Conservation (phyloP, 2,113 vertebrate species). For the Loxodonta africana region DNA sequence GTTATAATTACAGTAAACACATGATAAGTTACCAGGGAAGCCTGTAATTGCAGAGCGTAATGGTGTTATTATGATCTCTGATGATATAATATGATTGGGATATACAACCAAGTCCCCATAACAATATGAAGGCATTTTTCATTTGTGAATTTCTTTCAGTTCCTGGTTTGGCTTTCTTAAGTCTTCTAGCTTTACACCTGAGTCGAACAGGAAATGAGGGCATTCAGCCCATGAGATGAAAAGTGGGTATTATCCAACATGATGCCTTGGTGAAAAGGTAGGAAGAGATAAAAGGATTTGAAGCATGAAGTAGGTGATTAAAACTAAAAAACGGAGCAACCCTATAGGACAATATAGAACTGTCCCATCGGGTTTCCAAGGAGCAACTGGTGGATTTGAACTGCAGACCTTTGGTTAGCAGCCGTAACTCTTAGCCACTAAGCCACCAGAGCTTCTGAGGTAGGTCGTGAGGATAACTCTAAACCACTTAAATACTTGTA, state of each 20-base stretch:
- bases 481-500: rapidly evolving
- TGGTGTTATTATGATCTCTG: slow-evolving; percentile 61
- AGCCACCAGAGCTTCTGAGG: too few species aligned
- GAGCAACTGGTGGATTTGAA: too few species aligned
- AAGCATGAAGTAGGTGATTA: neutral
- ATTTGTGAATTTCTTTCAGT: neutral
- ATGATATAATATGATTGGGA: slow-evolving; percentile 50
- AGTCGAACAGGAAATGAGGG: neutral
- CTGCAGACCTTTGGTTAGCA: too few species aligned
- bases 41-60: slow-evolving; percentile 56
- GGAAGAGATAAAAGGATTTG: neutral
- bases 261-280: neutral
- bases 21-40: neutral
- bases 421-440: too few species aligned
- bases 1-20: slow-evolving; percentile 75
- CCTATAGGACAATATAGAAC: too few species aligned
- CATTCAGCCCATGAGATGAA: neutral
- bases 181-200: neutral
- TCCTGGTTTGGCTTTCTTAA: neutral
- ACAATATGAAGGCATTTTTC: slow-evolving; percentile 51
- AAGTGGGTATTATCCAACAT: neutral
- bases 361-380: too few species aligned
- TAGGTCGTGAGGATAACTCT: neutral
- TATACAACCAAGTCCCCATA: slow-evolving; percentile 17
- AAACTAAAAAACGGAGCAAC: too few species aligned